These are phyloP conservation scores for Thalassoma bifasciatum DNA, from an alignment of 2,113 vertebrate genomes.

Conservation along the genomic window DNA sequence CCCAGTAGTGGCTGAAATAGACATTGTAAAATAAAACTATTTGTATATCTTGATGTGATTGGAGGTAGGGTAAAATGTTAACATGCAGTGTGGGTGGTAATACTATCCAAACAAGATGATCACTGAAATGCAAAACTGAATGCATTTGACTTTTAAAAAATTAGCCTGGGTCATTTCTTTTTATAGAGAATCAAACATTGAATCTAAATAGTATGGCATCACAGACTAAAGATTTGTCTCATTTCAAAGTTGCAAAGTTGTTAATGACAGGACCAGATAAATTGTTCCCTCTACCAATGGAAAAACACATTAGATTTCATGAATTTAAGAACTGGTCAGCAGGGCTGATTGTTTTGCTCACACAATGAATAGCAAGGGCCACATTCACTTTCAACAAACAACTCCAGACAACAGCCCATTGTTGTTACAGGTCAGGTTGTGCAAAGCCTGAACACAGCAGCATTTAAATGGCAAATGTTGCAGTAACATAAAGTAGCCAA, in stretches of 20 bases:
- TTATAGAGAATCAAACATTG: background rate
- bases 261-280: too few relatives aligned
- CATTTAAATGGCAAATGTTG: background rate
- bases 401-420: background rate
- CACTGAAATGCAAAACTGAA: background rate
- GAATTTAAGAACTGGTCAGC: conserved; percentile 35
- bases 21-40: background rate
- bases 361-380: background rate
- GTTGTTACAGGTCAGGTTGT: background rate
- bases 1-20: background rate
- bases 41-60: background rate
- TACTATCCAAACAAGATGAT: background rate
- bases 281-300: background rate
- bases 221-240: conserved; percentile 23
- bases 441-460: background rate
- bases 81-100: background rate
- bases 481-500: background rate
- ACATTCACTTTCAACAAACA: background rate
- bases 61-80: too few relatives aligned
- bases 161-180: background rate
- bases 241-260: background rate
- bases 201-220: conserved; percentile 16
- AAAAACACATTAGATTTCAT: background rate
- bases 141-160: background rate
- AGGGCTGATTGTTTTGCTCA: background rate